Evolutionary conservation across 1,140 invertebrate genomes (phyloP).

Genomic region (Notospermus geniculatus): DNA sequence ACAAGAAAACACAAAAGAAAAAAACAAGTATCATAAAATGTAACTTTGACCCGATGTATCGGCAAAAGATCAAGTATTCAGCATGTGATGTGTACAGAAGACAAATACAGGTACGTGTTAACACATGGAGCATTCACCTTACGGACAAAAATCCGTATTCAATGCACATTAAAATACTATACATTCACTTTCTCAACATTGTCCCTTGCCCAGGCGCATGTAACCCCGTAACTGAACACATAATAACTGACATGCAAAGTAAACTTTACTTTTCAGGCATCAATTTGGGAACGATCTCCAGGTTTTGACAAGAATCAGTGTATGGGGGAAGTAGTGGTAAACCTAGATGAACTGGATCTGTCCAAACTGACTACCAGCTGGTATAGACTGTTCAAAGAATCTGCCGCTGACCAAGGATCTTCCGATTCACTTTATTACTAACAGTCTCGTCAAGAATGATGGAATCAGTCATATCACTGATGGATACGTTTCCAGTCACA

Average conservation of each 20-base stretch:
- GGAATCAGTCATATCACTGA: no score
- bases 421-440: constrained; percentile 34
- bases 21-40: constrained; percentile 82
- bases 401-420: constrained; percentile 39
- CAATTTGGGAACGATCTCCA: constrained; percentile 83
- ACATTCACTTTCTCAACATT: no score
- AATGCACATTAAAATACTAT: no score
- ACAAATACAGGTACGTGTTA: constrained; percentile 67
- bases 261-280: constrained; percentile 53
- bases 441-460: no score
- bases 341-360: constrained; percentile 74
- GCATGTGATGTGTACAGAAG: constrained; percentile 81
- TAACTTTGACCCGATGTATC: constrained; percentile 77
- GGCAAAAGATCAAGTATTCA: constrained; percentile 82
- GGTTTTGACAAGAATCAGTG: constrained; percentile 79
- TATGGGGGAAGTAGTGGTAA: constrained; percentile 80
- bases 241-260: no score
- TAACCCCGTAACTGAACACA: no score
- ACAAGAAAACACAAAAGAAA: constrained; percentile 82
- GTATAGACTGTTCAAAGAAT: constrained; percentile 77
- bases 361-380: constrained; percentile 76
- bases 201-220: no score
- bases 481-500: no score
- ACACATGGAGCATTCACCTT: no score
- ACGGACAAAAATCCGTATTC: no score